Evolutionary conservation across 2,113 vertebrate genomes (phyloP).

Genomic region (Alligator sinensis): DNA sequence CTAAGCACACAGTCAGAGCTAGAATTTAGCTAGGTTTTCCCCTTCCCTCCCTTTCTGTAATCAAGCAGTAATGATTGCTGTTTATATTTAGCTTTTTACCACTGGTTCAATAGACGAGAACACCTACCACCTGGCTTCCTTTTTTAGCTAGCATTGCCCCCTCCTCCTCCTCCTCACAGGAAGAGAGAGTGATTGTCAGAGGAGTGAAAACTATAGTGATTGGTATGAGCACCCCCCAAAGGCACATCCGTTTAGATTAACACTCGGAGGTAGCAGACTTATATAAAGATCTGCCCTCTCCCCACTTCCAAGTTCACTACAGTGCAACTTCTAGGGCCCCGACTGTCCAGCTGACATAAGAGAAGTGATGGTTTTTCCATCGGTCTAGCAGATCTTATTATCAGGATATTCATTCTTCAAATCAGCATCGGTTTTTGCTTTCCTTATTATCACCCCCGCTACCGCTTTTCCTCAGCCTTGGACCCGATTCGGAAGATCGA

Average conservation of each 20-base stretch:
- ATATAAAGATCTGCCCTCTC: background rate
- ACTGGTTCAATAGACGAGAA: background rate
- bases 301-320: background rate
- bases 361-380: background rate
- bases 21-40: slow-evolving; percentile 51
- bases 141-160: background rate
- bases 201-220: background rate
- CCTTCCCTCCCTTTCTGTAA: slow-evolving; percentile 20
- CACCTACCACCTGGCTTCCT: slow-evolving; percentile 7
- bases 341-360: background rate
- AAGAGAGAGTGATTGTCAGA: background rate
- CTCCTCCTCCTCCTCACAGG: background rate
- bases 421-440: background rate
- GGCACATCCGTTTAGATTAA: background rate
- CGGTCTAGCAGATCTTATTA: background rate
- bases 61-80: slow-evolving; percentile 26
- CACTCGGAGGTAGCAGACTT: background rate
- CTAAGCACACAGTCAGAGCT: background rate
- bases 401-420: background rate
- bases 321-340: background rate
- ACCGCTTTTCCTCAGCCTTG: background rate
- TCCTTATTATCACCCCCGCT: background rate
- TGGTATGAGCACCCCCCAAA: background rate
- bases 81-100: slow-evolving; percentile 50
- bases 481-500: background rate